Evolutionary conservation across 2,113 vertebrate genomes (phyloP), one percentile per base, ranked within the genome.

Genomic region (Melierax canorus): DNA sequence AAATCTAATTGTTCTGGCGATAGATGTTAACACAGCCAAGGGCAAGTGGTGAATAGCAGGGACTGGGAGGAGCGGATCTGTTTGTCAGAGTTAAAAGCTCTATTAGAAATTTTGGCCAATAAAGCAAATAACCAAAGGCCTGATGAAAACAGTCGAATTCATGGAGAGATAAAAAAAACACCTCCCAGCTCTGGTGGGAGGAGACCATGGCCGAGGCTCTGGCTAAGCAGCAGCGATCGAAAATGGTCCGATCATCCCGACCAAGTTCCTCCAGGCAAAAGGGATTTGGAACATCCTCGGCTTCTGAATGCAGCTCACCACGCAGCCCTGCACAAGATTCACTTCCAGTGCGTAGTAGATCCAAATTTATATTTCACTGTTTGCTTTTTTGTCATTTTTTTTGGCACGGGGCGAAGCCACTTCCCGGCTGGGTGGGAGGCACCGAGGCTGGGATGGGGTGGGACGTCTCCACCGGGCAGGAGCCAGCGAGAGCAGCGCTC

Each of bases 251-350:
- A 15, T 45, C 84, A 15, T 71, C 71, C 75, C 3, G 0, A 15
- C 11, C 0, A 3, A 39, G n/a, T 20, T 92, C 23, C 92, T 69
- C 19, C 1, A 2, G 80, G 86, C 64, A 16, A 64, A 18, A 36
- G 82, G 74, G 82, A 59, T 62, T 43, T 71, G 64, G 73, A 91
- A 81, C 95, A 59, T 74, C 90, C 77, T 84, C 76, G 14, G 63
- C 72, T 46, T 12, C 48, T 5, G 46, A 4, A 8, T 9, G 90
- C 50, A 10, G 63, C 6, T 94, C 90, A 22, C 39, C 50, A 4
- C 4, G 0, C 11, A 60, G 72, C 78, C 46, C 46, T 11, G 56
- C 51, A 2, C 45, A 2, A 7, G 71, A 5, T 29, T 30, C 46
- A 11, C 24, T 56, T 6, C 72, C 66, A 55, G 88, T 12, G 2